Conservation (phyloP, 35 echinoderm and acorn worm genomes). For the Heliocidaris tuberculata region DNA sequence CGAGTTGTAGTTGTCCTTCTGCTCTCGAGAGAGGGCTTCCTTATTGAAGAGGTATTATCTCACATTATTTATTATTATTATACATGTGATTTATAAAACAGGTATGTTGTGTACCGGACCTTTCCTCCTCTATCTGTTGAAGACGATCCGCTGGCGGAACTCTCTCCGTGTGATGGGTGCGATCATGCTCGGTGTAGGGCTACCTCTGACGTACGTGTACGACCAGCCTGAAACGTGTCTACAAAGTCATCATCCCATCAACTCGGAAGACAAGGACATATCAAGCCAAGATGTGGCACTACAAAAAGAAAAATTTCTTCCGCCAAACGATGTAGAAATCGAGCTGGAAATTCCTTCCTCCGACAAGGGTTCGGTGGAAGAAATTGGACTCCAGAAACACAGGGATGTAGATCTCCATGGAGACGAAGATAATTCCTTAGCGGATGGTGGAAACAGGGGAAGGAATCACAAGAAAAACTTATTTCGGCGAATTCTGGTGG, state of each 20-base stretch:
- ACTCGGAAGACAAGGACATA: background rate
- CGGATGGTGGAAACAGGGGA: background rate
- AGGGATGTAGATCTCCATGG: background rate
- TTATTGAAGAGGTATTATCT: too few species aligned
- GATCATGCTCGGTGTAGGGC: constrained; percentile 55
- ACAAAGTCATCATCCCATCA: background rate
- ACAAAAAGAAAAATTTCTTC: background rate
- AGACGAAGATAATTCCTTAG: background rate
- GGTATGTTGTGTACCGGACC: constrained; percentile 75
- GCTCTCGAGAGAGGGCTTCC: too few species aligned
- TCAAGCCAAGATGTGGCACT: background rate
- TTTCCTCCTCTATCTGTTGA: constrained; percentile 63
- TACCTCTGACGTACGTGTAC: constrained; percentile 60
- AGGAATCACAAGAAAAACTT: background rate
- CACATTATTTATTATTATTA: too few species aligned
- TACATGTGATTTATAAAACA: background rate
- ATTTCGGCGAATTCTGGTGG: constrained; percentile 47
- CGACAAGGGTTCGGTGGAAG: background rate
- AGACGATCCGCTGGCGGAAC: constrained; percentile 63
- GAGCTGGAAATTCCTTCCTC: background rate
- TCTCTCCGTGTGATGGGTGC: constrained; percentile 65
- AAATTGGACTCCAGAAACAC: background rate
- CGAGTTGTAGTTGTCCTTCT: too few species aligned
- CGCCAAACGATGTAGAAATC: background rate
- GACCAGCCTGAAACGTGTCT: constrained; percentile 47